Evolutionary conservation across 37 sponge, comb jelly and placozoan species (phyloP).

Genomic region (Aphrocallistes beatrix): DNA sequence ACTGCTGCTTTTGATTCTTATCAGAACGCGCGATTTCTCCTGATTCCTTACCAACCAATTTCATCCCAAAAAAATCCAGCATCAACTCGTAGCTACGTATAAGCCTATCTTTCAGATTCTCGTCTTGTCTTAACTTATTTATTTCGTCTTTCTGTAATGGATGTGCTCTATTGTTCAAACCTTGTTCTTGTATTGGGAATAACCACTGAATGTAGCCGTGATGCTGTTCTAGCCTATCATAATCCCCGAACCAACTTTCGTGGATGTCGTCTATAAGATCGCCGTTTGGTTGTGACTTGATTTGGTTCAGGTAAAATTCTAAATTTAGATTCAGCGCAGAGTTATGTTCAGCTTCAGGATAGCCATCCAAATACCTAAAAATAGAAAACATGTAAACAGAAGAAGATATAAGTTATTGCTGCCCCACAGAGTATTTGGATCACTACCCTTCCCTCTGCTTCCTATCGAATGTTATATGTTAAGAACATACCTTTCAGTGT

Average conservation of each 20-base stretch:
- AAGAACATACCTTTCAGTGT: constrained; percentile 9
- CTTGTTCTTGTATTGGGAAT: constrained; percentile 58
- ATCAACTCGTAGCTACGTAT: constrained; percentile 51
- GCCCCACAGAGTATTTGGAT: too few relatives aligned
- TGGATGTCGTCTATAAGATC: constrained; percentile 25
- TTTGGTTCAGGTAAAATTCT: background rate
- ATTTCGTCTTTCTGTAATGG: constrained; percentile 47
- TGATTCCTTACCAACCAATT: constrained; percentile 15
- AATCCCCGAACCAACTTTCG: constrained; percentile 19
- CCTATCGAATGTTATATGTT: too few relatives aligned
- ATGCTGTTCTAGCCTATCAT: constrained; percentile 22
- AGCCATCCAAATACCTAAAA: background rate
- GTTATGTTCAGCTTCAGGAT: background rate
- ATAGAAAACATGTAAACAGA: too few relatives aligned
- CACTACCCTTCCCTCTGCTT: too few relatives aligned
- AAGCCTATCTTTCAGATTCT: constrained; percentile 29
- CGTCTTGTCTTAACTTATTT: constrained; percentile 27
- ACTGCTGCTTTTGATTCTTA: constrained; percentile 32
- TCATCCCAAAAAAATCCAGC: constrained; percentile 69
- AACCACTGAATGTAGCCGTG: constrained; percentile 36
- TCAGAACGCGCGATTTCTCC: constrained; percentile 7
- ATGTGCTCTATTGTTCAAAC: constrained; percentile 44
- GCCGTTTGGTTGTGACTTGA: background rate
- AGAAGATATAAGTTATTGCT: too few relatives aligned
- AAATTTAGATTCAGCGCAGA: background rate